phyloP scores from a whole-genome alignment of 2,113 vertebrate species.

The Noctilio leporinus region DNA sequence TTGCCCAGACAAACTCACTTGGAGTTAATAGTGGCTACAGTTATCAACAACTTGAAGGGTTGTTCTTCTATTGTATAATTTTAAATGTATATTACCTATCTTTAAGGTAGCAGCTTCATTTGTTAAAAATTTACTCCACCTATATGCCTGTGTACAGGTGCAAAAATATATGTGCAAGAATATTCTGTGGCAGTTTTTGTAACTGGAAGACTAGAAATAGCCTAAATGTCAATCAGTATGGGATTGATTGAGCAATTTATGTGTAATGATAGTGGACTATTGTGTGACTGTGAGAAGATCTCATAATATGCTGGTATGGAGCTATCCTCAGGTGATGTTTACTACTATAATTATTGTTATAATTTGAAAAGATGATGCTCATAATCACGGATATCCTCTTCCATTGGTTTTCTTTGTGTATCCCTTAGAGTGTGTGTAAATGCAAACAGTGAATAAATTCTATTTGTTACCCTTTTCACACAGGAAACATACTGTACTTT shows the following conservation, averaged over 20 bases:
- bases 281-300: background rate
- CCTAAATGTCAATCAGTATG: background rate
- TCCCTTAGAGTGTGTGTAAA: background rate
- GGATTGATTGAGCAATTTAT: background rate
- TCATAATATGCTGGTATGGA: no score
- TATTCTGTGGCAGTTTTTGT: background rate
- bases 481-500: background rate
- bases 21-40: background rate
- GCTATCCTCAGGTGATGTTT: background rate
- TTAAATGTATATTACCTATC: background rate
- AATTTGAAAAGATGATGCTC: background rate
- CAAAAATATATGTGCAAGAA: background rate
- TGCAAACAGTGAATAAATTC: background rate
- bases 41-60: background rate
- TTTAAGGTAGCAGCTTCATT: background rate
- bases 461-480: background rate
- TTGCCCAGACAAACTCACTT: background rate
- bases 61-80: background rate
- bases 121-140: background rate
- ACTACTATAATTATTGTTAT: background rate
- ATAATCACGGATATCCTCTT: background rate
- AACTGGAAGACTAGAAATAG: background rate
- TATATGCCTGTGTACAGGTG: background rate
- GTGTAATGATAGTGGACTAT: rapidly evolving
- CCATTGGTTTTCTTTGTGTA: background rate